These are phyloP conservation scores for Mungos mungo DNA, from an alignment of 2,113 vertebrate genomes.

Conservation along the genomic window DNA sequence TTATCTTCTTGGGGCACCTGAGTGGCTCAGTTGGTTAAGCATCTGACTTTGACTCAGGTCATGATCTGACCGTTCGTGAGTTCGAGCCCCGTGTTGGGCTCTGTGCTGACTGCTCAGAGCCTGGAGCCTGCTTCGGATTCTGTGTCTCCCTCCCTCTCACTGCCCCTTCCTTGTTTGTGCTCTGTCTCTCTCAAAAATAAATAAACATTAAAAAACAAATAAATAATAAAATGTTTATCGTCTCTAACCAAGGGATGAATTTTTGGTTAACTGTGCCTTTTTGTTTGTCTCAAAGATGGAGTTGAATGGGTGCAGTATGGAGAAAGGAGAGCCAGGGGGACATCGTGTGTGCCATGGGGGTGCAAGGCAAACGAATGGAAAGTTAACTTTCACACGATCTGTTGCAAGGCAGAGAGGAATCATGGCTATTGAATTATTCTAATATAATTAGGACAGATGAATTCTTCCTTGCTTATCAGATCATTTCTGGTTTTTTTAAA, in stretches of 20 bases:
- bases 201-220: no score
- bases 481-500: conserved; percentile 51
- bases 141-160: no score
- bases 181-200: no score
- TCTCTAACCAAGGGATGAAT: background rate
- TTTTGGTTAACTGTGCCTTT: conserved; percentile 8
- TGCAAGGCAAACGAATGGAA: background rate
- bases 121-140: no score
- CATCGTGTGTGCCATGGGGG: accelerated
- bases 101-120: no score
- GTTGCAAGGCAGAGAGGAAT: background rate
- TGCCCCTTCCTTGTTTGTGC: no score
- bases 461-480: conserved; percentile 6
- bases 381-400: background rate
- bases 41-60: no score
- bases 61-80: no score
- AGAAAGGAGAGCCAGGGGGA: background rate
- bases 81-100: no score
- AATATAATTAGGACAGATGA: conserved; percentile 6
- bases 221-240: background rate
- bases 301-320: background rate
- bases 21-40: no score
- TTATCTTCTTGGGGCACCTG: background rate
- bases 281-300: background rate
- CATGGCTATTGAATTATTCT: background rate